Conservation (phyloP, 2,888 invertebrate species). For the Folsomia manolachei region DNA sequence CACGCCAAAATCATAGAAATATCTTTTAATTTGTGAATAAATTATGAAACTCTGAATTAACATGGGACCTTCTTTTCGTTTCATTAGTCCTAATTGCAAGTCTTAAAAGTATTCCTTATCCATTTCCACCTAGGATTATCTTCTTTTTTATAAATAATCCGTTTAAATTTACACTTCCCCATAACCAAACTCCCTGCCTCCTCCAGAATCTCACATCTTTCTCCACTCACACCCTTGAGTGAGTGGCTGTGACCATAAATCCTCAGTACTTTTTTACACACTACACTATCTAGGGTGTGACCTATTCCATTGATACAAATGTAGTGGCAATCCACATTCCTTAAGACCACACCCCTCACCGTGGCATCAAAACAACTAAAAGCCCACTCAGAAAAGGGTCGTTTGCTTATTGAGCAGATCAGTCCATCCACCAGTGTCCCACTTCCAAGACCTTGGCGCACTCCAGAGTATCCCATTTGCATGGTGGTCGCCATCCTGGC, state of each 20-base stretch:
- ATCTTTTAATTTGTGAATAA: no score
- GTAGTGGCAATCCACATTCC: neutral
- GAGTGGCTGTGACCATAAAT: neutral
- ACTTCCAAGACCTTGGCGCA: neutral
- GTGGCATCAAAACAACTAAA: neutral
- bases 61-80: no score
- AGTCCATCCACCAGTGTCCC: neutral
- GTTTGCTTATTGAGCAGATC: neutral
- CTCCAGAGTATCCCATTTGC: neutral
- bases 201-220: neutral
- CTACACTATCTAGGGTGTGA: neutral
- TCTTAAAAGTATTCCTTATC: no score
- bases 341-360: neutral
- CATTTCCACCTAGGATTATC: neutral
- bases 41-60: no score
- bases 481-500: neutral
- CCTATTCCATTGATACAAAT: neutral
- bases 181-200: neutral
- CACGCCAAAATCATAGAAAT: no score
- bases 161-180: neutral
- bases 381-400: neutral
- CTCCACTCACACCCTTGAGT: neutral
- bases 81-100: no score
- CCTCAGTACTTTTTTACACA: neutral
- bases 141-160: neutral